phyloP scores from a whole-genome alignment of 2,113 vertebrate genomes.

The Brachyhypopomus gauderio region DNA sequence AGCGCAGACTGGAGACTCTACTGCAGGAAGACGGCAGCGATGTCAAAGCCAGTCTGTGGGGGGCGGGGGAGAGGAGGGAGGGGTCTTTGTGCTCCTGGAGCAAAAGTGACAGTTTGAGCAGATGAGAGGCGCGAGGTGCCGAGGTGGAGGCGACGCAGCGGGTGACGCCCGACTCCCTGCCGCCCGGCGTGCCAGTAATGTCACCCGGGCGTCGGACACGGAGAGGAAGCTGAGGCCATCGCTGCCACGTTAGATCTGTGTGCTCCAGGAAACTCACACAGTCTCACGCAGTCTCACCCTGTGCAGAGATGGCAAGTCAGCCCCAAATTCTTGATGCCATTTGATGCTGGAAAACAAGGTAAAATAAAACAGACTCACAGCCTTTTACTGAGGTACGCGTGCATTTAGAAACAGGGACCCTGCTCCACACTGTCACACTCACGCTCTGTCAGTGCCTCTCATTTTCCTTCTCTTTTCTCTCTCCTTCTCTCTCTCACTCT shows the following conservation, averaged over 20 bases:
- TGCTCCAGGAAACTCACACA: slow-evolving; percentile 11
- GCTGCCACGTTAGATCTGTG: slow-evolving; percentile 29
- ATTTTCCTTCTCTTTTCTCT: not conserved
- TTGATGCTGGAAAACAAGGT: slow-evolving; percentile 31
- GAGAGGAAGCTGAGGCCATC: slow-evolving; percentile 11
- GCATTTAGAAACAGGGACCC: slow-evolving; percentile 2
- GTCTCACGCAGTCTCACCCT: not conserved
- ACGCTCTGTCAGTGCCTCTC: not conserved
- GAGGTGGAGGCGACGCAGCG: not conserved
- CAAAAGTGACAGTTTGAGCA: slow-evolving; percentile 12
- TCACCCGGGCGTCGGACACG: not conserved
- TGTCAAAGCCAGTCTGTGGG: not conserved
- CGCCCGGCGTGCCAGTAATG: slow-evolving; percentile 22
- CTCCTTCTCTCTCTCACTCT: not conserved
- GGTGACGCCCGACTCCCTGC: not conserved
- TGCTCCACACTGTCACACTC: not conserved
- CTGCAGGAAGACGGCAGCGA: not conserved
- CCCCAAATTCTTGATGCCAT: slow-evolving; percentile 3
- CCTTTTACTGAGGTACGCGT: not conserved
- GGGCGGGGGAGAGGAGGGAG: not conserved
- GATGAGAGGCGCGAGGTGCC: not conserved
- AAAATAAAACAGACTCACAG: slow-evolving; percentile 6
- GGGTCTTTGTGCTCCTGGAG: not conserved
- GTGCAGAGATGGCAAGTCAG: not conserved
- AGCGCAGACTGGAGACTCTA: not conserved